These are phyloP conservation scores for Polyergus mexicanus DNA, from an alignment of 1,140 invertebrate genomes.

Conservation along the genomic window DNA sequence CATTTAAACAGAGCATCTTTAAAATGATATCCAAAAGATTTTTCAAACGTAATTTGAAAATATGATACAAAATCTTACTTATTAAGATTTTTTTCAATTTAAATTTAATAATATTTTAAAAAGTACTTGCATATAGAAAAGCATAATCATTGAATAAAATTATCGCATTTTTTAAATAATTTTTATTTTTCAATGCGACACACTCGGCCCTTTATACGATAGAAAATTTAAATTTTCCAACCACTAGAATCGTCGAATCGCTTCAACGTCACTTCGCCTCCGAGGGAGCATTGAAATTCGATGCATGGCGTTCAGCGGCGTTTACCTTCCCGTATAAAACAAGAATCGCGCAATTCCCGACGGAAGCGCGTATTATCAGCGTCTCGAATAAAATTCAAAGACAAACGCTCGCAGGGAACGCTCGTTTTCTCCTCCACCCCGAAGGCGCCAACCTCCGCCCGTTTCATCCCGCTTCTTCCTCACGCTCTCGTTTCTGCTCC, in stretches of 20 bases:
- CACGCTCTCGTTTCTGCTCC: conserved; percentile 61
- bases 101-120: conserved; percentile 14
- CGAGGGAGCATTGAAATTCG: conserved; percentile 63
- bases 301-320: conserved; percentile 48
- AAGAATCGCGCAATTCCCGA: conserved; percentile 69
- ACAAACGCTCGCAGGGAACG: conserved; percentile 70
- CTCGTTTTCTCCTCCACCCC: conserved; percentile 32
- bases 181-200: conserved; percentile 41
- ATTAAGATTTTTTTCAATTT: neutral
- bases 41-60: neutral
- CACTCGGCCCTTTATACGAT: conserved; percentile 39
- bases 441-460: conserved; percentile 37
- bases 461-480: conserved; percentile 34
- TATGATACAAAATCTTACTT: neutral
- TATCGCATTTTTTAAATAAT: conserved; percentile 33
- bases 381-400: conserved; percentile 75
- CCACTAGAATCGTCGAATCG: conserved; percentile 40
- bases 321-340: conserved; percentile 58
- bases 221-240: conserved; percentile 60
- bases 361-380: conserved; percentile 74
- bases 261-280: conserved; percentile 43
- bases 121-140: neutral
- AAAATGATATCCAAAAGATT: neutral
- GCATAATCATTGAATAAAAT: conserved; percentile 33
- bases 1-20: neutral